Evolutionary conservation across 2,797 vertebrate species (phyloP), one percentile per base, ranked within the genome.

Genomic region (Parauchenoglanis punctatus): DNA sequence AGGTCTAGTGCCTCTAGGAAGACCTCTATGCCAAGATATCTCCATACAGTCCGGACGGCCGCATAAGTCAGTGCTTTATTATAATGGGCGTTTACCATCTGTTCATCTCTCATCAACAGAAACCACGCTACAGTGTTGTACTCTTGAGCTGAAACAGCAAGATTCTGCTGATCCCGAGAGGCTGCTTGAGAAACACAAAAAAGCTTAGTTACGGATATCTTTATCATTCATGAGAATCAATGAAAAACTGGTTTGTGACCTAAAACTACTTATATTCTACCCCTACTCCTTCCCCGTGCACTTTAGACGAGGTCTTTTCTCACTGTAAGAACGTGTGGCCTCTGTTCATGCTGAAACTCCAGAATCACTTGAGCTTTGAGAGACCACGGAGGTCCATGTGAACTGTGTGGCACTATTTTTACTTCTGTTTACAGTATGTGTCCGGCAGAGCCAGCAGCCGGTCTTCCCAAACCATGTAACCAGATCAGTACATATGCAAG

Each of bases 391-490:
- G 61, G 89, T 84, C 65, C 81, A 85, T 90, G 90, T 92, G 89
- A 85, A 90, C 90, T 89, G 68, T 81, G 81, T 90, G 91, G 84
- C 91, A 91, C 92, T 96, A 96, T 96, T 96, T 96, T 94, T 96
- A 96, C 92, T 81, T 77, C 90, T 52, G 91, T 93, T 92, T 95
- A 95, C 95, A 94, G 95, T 95, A 95, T 95, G 94, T 12, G 91
- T 92, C 92, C 91, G 92, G 89, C 91, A 87, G 86, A 88, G 91
- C 90, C 83, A 88, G 56, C 88, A 89, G 92, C 90, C 92, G 91
- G 89, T 87, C 91, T 89, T 78, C 87, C 86, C 89, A 13, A 83
- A 91, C 91, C 85, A 88, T 92, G 93, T 92, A 96, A 96, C 87
- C 35, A 0, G 56, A 95, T 84, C 78, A 86, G 84, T 87, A 85